Conservation (phyloP, 1,140 invertebrate species). For the Polypedilum vanderplanki region DNA sequence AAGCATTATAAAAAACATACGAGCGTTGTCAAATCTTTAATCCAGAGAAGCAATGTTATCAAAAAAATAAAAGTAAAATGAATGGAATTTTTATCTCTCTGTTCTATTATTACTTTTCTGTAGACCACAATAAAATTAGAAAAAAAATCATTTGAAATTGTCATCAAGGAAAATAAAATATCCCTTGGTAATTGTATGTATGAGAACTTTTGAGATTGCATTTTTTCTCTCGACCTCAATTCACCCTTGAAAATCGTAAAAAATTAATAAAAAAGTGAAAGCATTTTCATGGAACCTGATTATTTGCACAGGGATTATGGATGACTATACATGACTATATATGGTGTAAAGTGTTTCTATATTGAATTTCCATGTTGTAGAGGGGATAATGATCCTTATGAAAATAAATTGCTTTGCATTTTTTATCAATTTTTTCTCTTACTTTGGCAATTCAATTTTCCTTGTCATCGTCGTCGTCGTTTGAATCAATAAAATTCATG, state of each 20-base stretch:
- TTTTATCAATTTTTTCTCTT: conserved; percentile 13
- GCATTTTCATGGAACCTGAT: conserved; percentile 10
- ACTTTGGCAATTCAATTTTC: neutral
- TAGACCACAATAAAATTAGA: neutral
- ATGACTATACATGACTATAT: neutral
- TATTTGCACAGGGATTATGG: conserved; percentile 11
- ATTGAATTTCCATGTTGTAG: conserved; percentile 9
- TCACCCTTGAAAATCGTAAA: conserved; percentile 15
- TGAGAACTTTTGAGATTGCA: neutral
- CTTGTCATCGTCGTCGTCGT: neutral
- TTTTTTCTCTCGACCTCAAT: neutral
- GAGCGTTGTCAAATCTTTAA: no score
- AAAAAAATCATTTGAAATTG: neutral
- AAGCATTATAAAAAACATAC: no score
- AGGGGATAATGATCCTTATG: conserved; percentile 15
- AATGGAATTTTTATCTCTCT: neutral
- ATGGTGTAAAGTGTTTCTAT: neutral
- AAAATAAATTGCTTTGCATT: conserved; percentile 19
- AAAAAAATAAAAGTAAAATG: neutral
- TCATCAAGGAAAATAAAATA: neutral
- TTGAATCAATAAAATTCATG: neutral
- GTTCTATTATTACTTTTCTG: neutral
- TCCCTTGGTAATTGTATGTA: conserved; percentile 2
- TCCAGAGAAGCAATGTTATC: no score
- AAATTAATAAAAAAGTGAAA: conserved; percentile 20